Base-by-base conservation (phyloP, 2,888 invertebrate species). In the Zelleria hepariella region DNA sequence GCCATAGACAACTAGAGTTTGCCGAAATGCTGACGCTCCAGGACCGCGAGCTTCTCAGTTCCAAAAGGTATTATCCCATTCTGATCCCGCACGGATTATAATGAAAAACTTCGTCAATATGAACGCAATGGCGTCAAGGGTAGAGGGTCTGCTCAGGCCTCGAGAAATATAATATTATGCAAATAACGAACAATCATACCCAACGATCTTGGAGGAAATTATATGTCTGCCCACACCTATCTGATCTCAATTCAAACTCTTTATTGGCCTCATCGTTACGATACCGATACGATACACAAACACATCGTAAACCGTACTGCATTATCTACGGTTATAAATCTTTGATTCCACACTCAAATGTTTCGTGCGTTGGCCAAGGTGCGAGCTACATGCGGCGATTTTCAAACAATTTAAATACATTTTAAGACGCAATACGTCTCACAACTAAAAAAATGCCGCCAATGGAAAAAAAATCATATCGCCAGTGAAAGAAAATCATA, bases 311-410 rank as follows among this genome's bases (percentile, higher is more conserved):
- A 58, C 21, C 52, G 27, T 27, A 57, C 49, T 47, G 52, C 58
- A 58, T 58, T 58, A 58, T 58, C 58, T 58, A 27, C 52, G 52
- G 52, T 32, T 26, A 52, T 58, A 58, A 58, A 58, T 58, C 58
- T 52, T 51, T 52, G 21, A 58, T 52, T 32, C 32, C 52, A 32
- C 27, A 21, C 27, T 52, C 27, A 58, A 52, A 52, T 51, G 26
- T 58, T 57, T 58, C 25, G 58, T 58, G 52, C 53, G 58, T 6
- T 52, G 7, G 32, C 1, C 7, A 18, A 32, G 7, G 55, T 27
- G 20, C 20, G 20, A 10, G 0, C 32, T 55, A 4, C 2, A 21
- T 42, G 21, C 20, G 8, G 1, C 55, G 55, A 55, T 21, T 27
- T 26, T 55, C 5, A 49, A 20, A 8, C 20, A n/a, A n/a, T 49